A percentile compares a stretch with the other conserved stretches of the same genome.
Evolutionary conservation across 2,797 vertebrate species (phyloP).

Genomic region (Linurgus olivaceus): DNA sequence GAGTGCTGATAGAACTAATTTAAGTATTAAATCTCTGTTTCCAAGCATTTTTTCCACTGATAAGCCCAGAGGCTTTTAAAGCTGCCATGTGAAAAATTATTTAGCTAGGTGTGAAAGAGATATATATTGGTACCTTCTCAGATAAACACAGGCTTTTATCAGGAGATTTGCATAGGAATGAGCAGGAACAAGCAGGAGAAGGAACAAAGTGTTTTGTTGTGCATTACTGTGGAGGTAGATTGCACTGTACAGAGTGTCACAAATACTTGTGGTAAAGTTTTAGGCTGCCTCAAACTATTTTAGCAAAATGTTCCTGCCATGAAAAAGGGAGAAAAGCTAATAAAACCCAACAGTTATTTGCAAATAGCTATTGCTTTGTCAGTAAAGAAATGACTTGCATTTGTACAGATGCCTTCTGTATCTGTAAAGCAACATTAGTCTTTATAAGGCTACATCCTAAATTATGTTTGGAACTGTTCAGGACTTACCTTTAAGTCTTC

Average conservation of each 20-base stretch:
- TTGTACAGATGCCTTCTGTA: background rate
- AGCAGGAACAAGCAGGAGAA: background rate
- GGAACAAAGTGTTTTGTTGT: background rate
- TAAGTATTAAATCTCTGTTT: slow-evolving; percentile 26
- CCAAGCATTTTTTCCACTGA: slow-evolving; percentile 20
- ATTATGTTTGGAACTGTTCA: background rate
- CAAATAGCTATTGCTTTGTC: background rate
- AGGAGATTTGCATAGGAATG: background rate
- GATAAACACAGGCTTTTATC: background rate
- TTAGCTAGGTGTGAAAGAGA: background rate
- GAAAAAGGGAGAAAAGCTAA: background rate
- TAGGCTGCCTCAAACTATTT: background rate
- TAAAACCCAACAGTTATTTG: background rate
- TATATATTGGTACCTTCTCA: background rate
- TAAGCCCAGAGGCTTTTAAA: slow-evolving; percentile 15
- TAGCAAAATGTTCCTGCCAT: background rate
- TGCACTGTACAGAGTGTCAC: background rate
- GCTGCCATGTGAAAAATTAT: background rate
- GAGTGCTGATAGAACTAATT: slow-evolving; percentile 33
- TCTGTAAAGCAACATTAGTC: background rate
- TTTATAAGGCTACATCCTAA: background rate
- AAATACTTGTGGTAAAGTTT: background rate
- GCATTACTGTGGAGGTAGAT: background rate
- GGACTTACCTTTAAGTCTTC: background rate
- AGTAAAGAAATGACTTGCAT: background rate